Percentiles rank a stretch among this genome's conserved stretches.
These are phyloP conservation scores for Cyanoramphus novaezelandiae DNA, from an alignment of 2,113 vertebrate genomes.

Conservation along the genomic window DNA sequence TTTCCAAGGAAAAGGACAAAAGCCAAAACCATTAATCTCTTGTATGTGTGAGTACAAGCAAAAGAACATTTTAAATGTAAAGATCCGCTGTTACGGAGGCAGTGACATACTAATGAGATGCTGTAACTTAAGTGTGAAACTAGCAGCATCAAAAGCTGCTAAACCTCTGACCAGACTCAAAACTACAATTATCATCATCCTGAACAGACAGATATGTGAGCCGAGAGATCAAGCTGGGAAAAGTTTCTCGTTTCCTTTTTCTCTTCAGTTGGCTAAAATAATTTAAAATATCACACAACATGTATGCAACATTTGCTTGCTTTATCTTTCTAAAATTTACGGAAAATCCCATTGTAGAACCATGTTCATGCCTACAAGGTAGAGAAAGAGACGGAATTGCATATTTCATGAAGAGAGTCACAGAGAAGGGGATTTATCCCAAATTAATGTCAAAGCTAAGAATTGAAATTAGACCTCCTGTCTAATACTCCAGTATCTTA, in stretches of 20 bases:
- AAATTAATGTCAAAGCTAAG: background rate
- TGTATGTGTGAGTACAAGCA: background rate
- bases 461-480: background rate
- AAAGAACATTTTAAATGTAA: background rate
- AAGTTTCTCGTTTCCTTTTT: background rate
- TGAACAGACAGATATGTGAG: background rate
- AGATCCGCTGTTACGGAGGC: background rate
- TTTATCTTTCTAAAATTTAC: background rate
- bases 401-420: background rate
- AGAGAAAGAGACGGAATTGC: background rate
- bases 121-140: background rate
- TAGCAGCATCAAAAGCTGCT: background rate
- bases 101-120: background rate
- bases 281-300: background rate
- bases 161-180: background rate
- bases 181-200: background rate
- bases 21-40: background rate
- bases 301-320: background rate
- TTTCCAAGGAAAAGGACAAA: slow-evolving; percentile 2
- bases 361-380: background rate
- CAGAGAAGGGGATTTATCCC: background rate
- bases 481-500: background rate
- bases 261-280: background rate
- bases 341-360: background rate
- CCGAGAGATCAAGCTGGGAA: background rate